Evolutionary conservation across 2,888 invertebrate genomes (phyloP), one percentile per base, ranked within the genome.

Genomic region (Netelia melanura): DNA sequence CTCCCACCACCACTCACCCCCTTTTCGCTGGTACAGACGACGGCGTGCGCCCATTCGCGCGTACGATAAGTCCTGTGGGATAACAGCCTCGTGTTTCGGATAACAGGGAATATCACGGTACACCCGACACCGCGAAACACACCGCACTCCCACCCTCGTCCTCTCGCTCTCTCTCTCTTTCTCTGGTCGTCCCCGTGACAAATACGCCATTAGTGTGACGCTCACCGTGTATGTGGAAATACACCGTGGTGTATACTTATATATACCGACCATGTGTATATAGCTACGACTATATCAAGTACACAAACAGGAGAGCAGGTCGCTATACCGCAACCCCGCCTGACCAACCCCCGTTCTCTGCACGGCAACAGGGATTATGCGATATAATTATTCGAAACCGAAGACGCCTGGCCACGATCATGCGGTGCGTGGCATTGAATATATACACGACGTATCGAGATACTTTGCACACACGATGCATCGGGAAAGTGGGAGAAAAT

Each of bases 31-130:
- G 58, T 65, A 67, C 79, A 82, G 68, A 72, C 84, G 84, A 77
- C 80, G 83, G 64, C 83, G 77, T 72, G 84, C 84, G 83, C 85
- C 84, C 83, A 72, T 65, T 84, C 87, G 87, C 90, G 89, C 89
- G 70, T 89, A 89, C 90, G 91, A 91, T 92, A 92, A 93, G 92
- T 93, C 92, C 92, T 92, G 92, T 91, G 92, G 93, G 93, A 93
- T 93, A 93, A 92, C 93, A 91, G 90, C 91, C 91, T 90, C 91
- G 92, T 91, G 93, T 92, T 93, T 92, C 93, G 92, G 92, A 93
- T 93, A 93, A 93, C 93, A 91, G 91, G 90, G 93, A 91, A 92
- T 93, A 92, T 93, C 92, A 91, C 91, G 89, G 89, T 90, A 90
- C 88, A 91, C 90, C 89, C 90, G 91, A 91, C 91, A 89, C 91